Conservation (phyloP, 2,113 vertebrate genomes). For the Lutjanus erythropterus region DNA sequence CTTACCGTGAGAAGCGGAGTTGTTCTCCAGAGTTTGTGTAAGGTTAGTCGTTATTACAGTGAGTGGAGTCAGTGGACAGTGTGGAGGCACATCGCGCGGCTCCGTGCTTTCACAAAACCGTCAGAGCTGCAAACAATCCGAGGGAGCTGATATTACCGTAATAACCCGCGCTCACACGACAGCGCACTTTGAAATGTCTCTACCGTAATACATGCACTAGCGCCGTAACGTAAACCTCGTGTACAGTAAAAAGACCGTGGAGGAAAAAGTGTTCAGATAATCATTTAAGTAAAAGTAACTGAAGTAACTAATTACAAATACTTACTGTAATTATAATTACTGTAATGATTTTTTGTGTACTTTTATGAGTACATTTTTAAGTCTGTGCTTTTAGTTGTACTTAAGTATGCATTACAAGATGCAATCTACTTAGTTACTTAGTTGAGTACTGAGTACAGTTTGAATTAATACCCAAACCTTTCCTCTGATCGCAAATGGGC, state of each 20-base stretch:
- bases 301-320: too few relatives aligned
- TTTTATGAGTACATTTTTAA: too few relatives aligned
- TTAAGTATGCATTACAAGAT: too few relatives aligned
- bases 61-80: conserved; percentile 8
- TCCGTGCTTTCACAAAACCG: conserved; percentile 64
- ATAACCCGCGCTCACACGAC: conserved; percentile 14
- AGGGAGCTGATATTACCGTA: conserved; percentile 71
- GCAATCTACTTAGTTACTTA: too few relatives aligned
- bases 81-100: conserved; percentile 48
- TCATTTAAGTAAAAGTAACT: too few relatives aligned
- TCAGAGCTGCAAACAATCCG: conserved; percentile 52
- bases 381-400: too few relatives aligned
- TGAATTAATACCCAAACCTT: too few relatives aligned
- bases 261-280: too few relatives aligned
- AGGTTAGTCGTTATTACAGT: background rate
- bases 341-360: too few relatives aligned
- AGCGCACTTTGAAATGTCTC: background rate
- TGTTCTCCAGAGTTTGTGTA: conserved; percentile 1
- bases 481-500: too few relatives aligned
- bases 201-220: conserved; percentile 67
- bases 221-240: background rate
- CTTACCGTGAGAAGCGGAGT: conserved; percentile 62
- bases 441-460: too few relatives aligned
- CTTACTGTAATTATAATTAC: too few relatives aligned
- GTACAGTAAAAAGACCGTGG: background rate